Evolutionary conservation across 2,113 vertebrate genomes (phyloP), one percentile per base, ranked within the genome.

Genomic region (Lepidiolamprologus cunningtoni): DNA sequence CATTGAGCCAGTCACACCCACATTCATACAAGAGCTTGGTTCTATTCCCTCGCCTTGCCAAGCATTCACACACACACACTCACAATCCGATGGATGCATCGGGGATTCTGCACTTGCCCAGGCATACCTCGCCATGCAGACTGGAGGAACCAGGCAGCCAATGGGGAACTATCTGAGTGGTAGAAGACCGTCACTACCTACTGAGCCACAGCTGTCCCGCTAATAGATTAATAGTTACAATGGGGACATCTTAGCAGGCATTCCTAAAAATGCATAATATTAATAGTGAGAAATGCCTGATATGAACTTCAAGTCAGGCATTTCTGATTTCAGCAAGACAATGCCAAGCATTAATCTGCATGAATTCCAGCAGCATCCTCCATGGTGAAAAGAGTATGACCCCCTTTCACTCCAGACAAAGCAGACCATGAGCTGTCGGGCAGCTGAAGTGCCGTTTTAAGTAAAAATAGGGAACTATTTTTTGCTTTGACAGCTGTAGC

Each of bases 121-220:
- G 19, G 68, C 9, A 47, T 76, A 10, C 37, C 1, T 73, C 0
- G 21, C 37, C 40, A 47, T 76, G 40, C 40, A 76, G 14, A 76
- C 40, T 76, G 21, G 68, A 76, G 4, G 14, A 47, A 47, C 21
- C 0, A 0, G 23, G 23, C 1, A 47, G 40, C 68, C 21, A 28
- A 28, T 76, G 68, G 23, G 9, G 21, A 47, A 28, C 21, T 16
- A 26, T 23, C n/a, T 9, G 40, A 16, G 37, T 3, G 14, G 40
- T 76, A 47, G 14, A 47, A 17, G 40, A 7, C 68, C 1, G 0
- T 17, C 14, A 10, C 23, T 47, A 28, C 19, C 8, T 73, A 9
- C 12, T 26, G 40, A 73, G 21, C 40, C 68, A 73, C 40, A 17
- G 21, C 68, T 47, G 14, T 76, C 14, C 40, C 1, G 6, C 4